Percentiles rank a stretch among this genome's conserved stretches.
phyloP scores from a whole-genome alignment of 2,113 vertebrate genomes.

The Oncorhynchus tshawytscha region DNA sequence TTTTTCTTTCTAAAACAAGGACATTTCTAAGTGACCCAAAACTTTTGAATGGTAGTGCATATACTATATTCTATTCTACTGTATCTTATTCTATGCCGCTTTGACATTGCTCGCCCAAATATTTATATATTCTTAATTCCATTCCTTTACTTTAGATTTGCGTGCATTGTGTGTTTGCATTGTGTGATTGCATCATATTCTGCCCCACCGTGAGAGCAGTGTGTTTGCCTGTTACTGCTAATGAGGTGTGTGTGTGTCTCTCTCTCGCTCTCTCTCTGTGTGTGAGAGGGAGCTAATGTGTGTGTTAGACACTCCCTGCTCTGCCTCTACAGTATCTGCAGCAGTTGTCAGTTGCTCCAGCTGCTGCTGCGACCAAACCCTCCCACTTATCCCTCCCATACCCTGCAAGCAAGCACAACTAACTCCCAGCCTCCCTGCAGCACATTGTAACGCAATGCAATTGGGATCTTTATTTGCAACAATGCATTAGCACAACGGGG shows the following conservation, averaged over 20 bases:
- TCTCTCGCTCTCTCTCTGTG: too few species aligned
- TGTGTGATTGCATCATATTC: not conserved
- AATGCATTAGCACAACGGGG: slow-evolving; percentile 30
- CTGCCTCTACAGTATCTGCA: slow-evolving; percentile 6
- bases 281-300: not conserved
- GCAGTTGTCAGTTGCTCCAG: slow-evolving; percentile 45
- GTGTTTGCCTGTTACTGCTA: slow-evolving; percentile 8
- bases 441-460: slow-evolving; percentile 34
- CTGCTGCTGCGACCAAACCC: slow-evolving; percentile 42
- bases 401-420: slow-evolving; percentile 14
- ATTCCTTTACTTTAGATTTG: too few species aligned
- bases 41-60: too few species aligned
- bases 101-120: too few species aligned
- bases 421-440: slow-evolving; percentile 45
- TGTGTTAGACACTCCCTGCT: not conserved
- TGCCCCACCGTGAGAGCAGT: slow-evolving; percentile 9
- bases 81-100: too few species aligned
- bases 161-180: too few species aligned
- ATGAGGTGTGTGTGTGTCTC: too few species aligned
- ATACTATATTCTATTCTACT: too few species aligned
- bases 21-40: too few species aligned
- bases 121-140: too few species aligned
- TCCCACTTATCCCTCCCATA: slow-evolving; percentile 29
- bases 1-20: too few species aligned
- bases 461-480: slow-evolving; percentile 59